Percentiles rank a stretch among this genome's conserved stretches.
Evolutionary conservation across 1,140 invertebrate species (phyloP).

Genomic region (Physella acuta): DNA sequence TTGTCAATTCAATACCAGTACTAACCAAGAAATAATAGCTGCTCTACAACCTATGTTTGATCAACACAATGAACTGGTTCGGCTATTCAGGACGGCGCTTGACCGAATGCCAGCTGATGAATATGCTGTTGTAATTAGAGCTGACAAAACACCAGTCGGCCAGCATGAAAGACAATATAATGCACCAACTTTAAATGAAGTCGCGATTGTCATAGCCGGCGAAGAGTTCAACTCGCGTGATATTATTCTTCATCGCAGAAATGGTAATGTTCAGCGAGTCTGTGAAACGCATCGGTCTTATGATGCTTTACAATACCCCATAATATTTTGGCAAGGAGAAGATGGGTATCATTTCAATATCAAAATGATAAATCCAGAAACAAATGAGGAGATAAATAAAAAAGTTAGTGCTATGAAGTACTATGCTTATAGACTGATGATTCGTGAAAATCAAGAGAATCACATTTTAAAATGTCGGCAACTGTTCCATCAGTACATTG

Average conservation of each 20-base stretch:
- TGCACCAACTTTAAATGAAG: not conserved
- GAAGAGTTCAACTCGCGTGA: not conserved
- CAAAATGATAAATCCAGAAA: not conserved
- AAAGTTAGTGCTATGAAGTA: constrained; percentile 21
- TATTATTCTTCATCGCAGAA: not conserved
- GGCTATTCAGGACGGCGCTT: not conserved
- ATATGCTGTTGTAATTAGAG: not conserved
- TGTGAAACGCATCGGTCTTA: not conserved
- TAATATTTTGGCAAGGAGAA: constrained; percentile 3
- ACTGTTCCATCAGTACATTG: constrained; percentile 58
- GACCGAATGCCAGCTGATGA: not conserved
- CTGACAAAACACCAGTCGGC: not conserved
- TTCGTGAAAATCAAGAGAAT: constrained; percentile 29
- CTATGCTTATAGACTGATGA: constrained; percentile 28
- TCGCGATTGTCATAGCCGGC: not conserved
- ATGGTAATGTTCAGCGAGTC: not conserved
- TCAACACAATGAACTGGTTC: not conserved
- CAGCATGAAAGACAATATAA: not conserved
- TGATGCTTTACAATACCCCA: not conserved
- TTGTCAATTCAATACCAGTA: not conserved
- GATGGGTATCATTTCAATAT: constrained; percentile 8
- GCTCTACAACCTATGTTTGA: not conserved
- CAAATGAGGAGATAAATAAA: constrained; percentile 1
- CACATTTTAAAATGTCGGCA: constrained; percentile 42
- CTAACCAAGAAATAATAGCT: not conserved